These are phyloP conservation scores for Platycheirus albimanus DNA, from an alignment of 2,888 invertebrate species.

Conservation along the genomic window DNA sequence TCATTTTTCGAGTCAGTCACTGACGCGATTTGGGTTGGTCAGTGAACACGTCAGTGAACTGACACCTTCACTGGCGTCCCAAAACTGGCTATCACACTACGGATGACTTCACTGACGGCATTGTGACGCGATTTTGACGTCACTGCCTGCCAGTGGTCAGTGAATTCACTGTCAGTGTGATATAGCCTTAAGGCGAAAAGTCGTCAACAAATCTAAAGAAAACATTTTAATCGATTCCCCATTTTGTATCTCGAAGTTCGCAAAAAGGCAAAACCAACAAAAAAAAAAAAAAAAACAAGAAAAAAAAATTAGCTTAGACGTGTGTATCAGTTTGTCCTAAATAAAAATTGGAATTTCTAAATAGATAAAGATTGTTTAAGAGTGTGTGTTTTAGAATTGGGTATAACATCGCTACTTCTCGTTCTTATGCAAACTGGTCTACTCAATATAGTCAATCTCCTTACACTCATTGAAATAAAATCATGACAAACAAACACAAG, in stretches of 20 bases:
- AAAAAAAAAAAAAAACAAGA: conserved; percentile 20
- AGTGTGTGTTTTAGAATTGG: background rate
- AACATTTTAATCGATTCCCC: conserved; percentile 56
- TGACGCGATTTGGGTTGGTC: too few species aligned
- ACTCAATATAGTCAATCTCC: conserved; percentile 17
- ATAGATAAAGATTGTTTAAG: conserved; percentile 49
- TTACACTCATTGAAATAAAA: background rate
- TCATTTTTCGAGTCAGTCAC: too few species aligned
- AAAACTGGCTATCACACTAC: too few species aligned
- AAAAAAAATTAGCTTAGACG: conserved; percentile 39
- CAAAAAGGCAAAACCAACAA: conserved; percentile 37
- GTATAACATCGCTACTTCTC: conserved; percentile 17
- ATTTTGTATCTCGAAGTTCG: conserved; percentile 67
- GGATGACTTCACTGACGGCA: too few species aligned
- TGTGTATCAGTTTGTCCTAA: conserved; percentile 72
- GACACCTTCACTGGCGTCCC: too few species aligned
- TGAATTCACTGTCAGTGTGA: too few species aligned
- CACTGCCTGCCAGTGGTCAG: too few species aligned
- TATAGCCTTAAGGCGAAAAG: background rate
- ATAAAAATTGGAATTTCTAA: conserved; percentile 71
- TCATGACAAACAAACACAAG: conserved; percentile 1
- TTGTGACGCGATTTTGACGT: too few species aligned
- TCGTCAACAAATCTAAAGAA: background rate
- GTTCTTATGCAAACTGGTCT: conserved; percentile 30
- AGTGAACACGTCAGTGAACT: too few species aligned